Percentiles rank a stretch among this genome's conserved stretches.
phyloP scores from a whole-genome alignment of 2,113 vertebrate species.

The Pygoscelis adeliae region DNA sequence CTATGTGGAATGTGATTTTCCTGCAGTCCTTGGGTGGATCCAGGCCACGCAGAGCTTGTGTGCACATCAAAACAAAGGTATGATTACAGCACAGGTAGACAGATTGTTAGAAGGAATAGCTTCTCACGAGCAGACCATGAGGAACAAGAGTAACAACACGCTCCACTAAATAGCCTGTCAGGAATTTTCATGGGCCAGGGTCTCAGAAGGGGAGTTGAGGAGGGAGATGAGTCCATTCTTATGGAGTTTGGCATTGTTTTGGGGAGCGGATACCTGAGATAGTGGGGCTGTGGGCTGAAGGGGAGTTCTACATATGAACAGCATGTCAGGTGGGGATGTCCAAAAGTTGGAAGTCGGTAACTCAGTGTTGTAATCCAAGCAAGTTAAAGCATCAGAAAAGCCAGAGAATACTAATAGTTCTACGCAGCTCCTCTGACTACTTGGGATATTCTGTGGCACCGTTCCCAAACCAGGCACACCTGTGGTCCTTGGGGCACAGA shows the following conservation, averaged over 20 bases:
- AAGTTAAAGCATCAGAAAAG: neutral
- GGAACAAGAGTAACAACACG: neutral
- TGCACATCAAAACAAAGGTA: neutral
- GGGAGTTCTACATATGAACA: neutral
- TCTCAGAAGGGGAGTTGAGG: neutral
- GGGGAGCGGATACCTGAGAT: neutral
- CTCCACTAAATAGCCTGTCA: neutral
- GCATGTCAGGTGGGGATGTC: neutral
- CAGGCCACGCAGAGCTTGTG: neutral
- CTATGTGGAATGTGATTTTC: neutral
- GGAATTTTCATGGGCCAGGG: neutral
- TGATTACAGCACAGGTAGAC: neutral
- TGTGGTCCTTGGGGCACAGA: neutral
- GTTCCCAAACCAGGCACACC: neutral
- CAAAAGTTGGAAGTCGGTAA: neutral
- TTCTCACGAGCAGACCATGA: neutral
- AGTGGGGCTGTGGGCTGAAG: neutral
- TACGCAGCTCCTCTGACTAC: neutral
- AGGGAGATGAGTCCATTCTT: neutral
- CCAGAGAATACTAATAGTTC: neutral
- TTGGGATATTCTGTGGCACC: neutral
- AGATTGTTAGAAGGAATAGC: neutral
- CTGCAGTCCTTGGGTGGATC: slow-evolving; percentile 18
- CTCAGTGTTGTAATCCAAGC: neutral
- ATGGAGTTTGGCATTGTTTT: neutral